A percentile compares a stretch with the other conserved stretches of the same genome.
Evolutionary conservation across 1,140 invertebrate species (phyloP).

Genomic region (Drosophila mauritiana): DNA sequence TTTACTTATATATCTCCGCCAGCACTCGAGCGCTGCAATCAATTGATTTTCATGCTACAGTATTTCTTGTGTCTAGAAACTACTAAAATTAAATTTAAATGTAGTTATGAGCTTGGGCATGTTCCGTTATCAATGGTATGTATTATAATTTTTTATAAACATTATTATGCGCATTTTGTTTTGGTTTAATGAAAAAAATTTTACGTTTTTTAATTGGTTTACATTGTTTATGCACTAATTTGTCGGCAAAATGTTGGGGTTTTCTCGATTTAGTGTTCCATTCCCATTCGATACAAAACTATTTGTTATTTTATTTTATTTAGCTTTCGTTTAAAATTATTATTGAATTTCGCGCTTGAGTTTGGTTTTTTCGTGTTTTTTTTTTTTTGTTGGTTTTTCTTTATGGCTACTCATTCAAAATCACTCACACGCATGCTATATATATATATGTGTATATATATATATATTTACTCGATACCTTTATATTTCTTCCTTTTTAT

Average conservation of each 20-base stretch:
- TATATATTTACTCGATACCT: conserved; percentile 35
- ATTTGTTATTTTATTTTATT: conserved; percentile 48
- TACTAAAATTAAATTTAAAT: conserved; percentile 84
- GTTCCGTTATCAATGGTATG: conserved; percentile 45
- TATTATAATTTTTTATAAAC: conserved; percentile 68
- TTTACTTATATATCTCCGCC: conserved; percentile 70
- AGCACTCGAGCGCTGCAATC: conserved; percentile 55
- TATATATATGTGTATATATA: conserved; percentile 38
- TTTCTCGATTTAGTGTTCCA: neutral
- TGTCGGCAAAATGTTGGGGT: conserved; percentile 57
- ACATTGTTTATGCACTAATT: conserved; percentile 65
- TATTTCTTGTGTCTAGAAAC: conserved; percentile 81
- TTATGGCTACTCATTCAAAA: conserved; percentile 39
- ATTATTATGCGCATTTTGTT: conserved; percentile 69
- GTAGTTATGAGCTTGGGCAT: conserved; percentile 70
- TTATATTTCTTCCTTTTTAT: conserved; percentile 46
- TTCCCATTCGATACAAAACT: conserved; percentile 67
- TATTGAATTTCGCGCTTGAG: conserved; percentile 66
- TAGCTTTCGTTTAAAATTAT: conserved; percentile 67
- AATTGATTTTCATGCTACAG: conserved; percentile 82
- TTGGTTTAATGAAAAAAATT: conserved; percentile 65
- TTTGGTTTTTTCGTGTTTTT: conserved; percentile 16
- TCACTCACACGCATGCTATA: conserved; percentile 40
- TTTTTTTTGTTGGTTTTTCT: conserved; percentile 6
- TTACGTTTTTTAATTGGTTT: conserved; percentile 41